Conservation (phyloP, 2,888 invertebrate genomes). For the Callyntrura guangdongensis region DNA sequence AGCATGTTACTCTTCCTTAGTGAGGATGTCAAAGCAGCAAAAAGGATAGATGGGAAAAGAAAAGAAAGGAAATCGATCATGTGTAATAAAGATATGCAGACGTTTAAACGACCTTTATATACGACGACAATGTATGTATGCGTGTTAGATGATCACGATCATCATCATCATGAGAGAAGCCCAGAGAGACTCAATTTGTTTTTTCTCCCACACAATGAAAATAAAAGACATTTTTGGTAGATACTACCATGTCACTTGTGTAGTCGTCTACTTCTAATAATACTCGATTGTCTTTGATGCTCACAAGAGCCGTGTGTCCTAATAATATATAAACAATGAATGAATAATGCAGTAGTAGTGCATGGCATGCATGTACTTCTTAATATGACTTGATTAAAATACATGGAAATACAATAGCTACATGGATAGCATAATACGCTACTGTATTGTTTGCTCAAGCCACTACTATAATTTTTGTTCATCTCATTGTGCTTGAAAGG, state of each 20-base stretch:
- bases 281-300: no score
- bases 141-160: not conserved
- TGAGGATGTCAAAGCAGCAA: slow-evolving; percentile 12
- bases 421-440: not conserved
- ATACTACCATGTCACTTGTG: no score
- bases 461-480: not conserved
- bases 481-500: slow-evolving; percentile 17
- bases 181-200: not conserved
- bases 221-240: not conserved
- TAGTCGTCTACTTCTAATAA: not conserved
- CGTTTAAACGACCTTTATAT: not conserved
- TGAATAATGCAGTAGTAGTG: not conserved
- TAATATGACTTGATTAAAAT: slow-evolving; percentile 24
- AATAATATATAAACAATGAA: not conserved
- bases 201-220: not conserved
- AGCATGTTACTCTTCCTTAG: slow-evolving; percentile 10
- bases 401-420: not conserved
- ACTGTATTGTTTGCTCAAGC: not conserved
- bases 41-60: slow-evolving; percentile 41
- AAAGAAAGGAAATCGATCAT: slow-evolving; percentile 73
- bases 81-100: slow-evolving; percentile 78
- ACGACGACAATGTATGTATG: not conserved
- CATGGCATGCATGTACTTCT: not conserved
- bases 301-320: not conserved
- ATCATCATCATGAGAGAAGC: not conserved